A percentile compares a stretch with the other conserved stretches of the same genome.
Conservation (phyloP, 1,140 invertebrate species). For the Drosophila ercepeae region DNA sequence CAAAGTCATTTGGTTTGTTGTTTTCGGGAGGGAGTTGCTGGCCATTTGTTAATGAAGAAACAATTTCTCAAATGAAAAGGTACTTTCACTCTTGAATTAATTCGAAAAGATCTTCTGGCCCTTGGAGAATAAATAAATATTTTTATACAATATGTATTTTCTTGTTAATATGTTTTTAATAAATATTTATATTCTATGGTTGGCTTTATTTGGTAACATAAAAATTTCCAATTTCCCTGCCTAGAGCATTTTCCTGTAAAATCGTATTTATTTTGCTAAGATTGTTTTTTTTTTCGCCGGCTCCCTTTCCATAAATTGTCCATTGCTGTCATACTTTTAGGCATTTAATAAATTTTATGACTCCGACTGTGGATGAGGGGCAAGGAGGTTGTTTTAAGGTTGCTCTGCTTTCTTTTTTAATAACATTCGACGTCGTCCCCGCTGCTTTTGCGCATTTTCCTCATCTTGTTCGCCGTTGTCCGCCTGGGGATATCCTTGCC, state of each 20-base stretch:
- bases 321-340: slow-evolving; percentile 80
- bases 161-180: slow-evolving; percentile 20
- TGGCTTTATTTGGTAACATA: slow-evolving; percentile 20
- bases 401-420: slow-evolving; percentile 63
- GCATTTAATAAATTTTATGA: slow-evolving; percentile 82
- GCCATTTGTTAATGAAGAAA: slow-evolving; percentile 61
- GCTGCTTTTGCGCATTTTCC: slow-evolving; percentile 27
- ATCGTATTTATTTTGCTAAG: slow-evolving; percentile 40
- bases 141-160: slow-evolving; percentile 21
- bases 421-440: slow-evolving; percentile 57
- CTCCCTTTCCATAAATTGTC: slow-evolving; percentile 64
- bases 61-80: slow-evolving; percentile 20
- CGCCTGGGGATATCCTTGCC: slow-evolving; percentile 56
- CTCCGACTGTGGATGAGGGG: slow-evolving; percentile 12
- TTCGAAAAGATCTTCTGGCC: too few relatives aligned
- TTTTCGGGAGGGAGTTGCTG: background rate
- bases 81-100: background rate
- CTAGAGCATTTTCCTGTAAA: slow-evolving; percentile 1
- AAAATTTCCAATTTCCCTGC: slow-evolving; percentile 30
- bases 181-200: slow-evolving; percentile 43
- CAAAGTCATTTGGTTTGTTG: slow-evolving; percentile 40
- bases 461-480: slow-evolving; percentile 48
- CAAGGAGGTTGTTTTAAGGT: slow-evolving; percentile 26
- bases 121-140: too few relatives aligned
- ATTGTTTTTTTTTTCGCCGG: slow-evolving; percentile 23